These are phyloP conservation scores for Tryphoninae sp. DNA, from an alignment of 2,888 invertebrate genomes.

Conservation along the genomic window DNA sequence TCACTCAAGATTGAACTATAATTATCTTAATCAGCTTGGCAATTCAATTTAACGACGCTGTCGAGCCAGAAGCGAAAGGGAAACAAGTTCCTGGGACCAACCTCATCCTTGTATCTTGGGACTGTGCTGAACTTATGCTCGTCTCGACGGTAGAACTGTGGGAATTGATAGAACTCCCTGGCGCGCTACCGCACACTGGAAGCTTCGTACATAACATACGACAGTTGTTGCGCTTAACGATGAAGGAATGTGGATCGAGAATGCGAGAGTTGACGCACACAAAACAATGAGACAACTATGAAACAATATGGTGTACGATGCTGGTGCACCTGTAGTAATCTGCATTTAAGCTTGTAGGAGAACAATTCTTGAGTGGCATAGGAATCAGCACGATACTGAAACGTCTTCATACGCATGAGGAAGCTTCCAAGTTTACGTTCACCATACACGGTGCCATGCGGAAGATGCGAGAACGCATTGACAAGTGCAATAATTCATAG, in stretches of 20 bases:
- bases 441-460: not conserved
- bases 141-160: not conserved
- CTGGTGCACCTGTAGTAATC: slow-evolving; percentile 68
- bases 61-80: slow-evolving; percentile 11
- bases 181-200: slow-evolving; percentile 3
- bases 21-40: not conserved
- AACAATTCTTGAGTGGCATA: slow-evolving; percentile 70
- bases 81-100: slow-evolving; percentile 13
- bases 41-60: not conserved
- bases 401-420: not conserved
- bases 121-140: slow-evolving; percentile 30
- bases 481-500: too few species aligned
- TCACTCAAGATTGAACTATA: slow-evolving; percentile 7
- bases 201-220: not conserved
- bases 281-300: slow-evolving; percentile 71
- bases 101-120: not conserved
- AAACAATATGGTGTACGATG: slow-evolving; percentile 71
- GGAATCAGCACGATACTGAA: slow-evolving; percentile 26
- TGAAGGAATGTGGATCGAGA: slow-evolving; percentile 43
- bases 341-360: slow-evolving; percentile 69
- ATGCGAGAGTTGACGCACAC: slow-evolving; percentile 67
- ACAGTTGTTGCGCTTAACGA: slow-evolving; percentile 13
- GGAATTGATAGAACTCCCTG: not conserved
- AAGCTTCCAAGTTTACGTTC: not conserved
- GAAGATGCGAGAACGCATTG: not conserved